Conservation (phyloP, 2,888 invertebrate genomes). For the Idaea straminata region DNA sequence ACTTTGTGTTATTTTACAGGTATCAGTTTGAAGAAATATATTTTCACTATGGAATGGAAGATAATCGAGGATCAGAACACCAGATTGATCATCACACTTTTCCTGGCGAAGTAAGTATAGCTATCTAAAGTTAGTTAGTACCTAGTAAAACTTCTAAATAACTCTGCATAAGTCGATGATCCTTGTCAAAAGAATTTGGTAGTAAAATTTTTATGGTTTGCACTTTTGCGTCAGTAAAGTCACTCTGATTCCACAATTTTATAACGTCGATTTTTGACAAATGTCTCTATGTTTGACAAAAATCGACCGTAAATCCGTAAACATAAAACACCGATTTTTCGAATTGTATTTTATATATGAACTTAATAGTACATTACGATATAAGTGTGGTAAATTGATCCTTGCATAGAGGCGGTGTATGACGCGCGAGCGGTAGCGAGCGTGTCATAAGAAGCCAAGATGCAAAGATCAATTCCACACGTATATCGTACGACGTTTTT, state of each 20-base stretch:
- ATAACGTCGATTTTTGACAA: neutral
- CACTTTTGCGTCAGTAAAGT: neutral
- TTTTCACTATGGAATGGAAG: conserved; percentile 95
- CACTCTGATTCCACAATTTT: neutral
- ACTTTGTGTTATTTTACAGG: conserved; percentile 85
- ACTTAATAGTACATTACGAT: no score
- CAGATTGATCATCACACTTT: conserved; percentile 96
- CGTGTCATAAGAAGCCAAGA: no score
- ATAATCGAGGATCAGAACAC: conserved; percentile 97
- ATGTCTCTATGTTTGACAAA: no score
- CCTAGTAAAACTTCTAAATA: neutral
- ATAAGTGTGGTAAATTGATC: no score
- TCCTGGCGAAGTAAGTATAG: conserved; percentile 93
- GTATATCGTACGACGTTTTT: no score
- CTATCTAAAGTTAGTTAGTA: neutral
- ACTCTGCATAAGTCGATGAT: neutral
- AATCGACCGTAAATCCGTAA: no score
- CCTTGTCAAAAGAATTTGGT: neutral
- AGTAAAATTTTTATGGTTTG: neutral
- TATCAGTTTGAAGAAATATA: conserved; percentile 98
- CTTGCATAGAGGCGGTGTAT: no score
- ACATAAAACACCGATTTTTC: no score
- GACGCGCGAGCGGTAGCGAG: no score
- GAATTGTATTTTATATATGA: no score
- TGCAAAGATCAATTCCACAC: no score